Evolutionary conservation across 2,797 vertebrate species (phyloP), one percentile per base, ranked within the genome.

Genomic region (Mormyrus proboscirostris): DNA sequence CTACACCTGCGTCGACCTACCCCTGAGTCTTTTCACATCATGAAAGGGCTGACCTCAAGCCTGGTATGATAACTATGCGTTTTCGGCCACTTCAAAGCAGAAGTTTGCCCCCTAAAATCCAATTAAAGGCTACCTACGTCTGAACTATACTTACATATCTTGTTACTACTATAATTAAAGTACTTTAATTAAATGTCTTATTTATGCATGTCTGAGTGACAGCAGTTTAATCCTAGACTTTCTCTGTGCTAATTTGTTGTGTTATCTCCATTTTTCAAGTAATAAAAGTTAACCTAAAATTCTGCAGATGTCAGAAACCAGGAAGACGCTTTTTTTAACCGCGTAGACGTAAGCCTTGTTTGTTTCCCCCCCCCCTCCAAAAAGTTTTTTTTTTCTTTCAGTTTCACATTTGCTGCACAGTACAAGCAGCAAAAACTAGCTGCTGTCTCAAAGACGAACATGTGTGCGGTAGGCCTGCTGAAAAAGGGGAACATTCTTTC

Each of bases 281-380:
- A 25, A 86, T 86, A 86, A 86, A 86, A 51, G 83, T 86, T 53
- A 79, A 79, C 38, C 73, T 79, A 44, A 41, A 79, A 79, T 79
- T 79, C 73, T 76, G 69, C 33, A 76, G 69, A 76, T 76, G 29
- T 38, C 33, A 73, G 65, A 38, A 76, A 41, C 12, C 69, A 38
- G 29, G 69, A 41, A 76, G 33, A 19, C 38, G 7, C 73, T 16
- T 79, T 69, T 65, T 76, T 6, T 14, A 16, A 76, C 16, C 5
- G 6, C 2, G 12, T 41, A 41, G 33, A 76, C 16, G 33, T 76
- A 41, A 44, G 38, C 38, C 73, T 79, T 47, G 16, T 38, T 16
- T 38, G 41, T 76, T 41, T 7, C 0, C 3, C 25, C 9, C 25
- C 9, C 3, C 55, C 14, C 14, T n/a, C 14, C n/a, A 25, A 65